A percentile compares a stretch with the other conserved stretches of the same genome.
These are phyloP conservation scores for Trachymyrmex cornetzi DNA, from an alignment of 1,140 invertebrate species.

Conservation along the genomic window DNA sequence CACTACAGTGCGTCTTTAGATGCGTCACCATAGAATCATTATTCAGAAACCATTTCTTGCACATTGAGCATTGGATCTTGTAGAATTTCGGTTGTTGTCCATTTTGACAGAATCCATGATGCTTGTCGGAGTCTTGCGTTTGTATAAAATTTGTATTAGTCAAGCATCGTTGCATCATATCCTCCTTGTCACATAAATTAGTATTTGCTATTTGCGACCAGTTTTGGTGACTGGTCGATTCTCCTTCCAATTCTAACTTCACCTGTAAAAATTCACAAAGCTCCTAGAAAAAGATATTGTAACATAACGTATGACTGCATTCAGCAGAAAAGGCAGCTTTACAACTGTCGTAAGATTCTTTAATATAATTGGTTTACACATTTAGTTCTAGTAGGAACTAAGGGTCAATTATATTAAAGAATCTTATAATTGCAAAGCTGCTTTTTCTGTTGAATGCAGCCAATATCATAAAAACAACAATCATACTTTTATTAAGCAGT, in stretches of 20 bases:
- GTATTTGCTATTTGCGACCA: constrained; percentile 81
- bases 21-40: constrained; percentile 85
- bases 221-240: constrained; percentile 80
- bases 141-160: constrained; percentile 74
- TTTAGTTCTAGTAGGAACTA: too few relatives aligned
- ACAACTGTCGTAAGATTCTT: too few relatives aligned
- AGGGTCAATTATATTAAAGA: too few relatives aligned
- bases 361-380: too few relatives aligned
- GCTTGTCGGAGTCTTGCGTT: constrained; percentile 74
- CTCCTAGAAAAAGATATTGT: neutral
- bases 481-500: neutral
- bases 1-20: constrained; percentile 81
- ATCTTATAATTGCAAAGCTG: too few relatives aligned
- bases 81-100: constrained; percentile 83
- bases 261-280: constrained; percentile 76
- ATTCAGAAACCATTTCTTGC: constrained; percentile 86
- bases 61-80: constrained; percentile 85
- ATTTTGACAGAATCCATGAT: constrained; percentile 67
- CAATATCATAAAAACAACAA: neutral
- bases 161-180: constrained; percentile 79
- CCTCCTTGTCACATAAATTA: constrained; percentile 81
- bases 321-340: too few relatives aligned
- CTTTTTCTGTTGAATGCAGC: too few relatives aligned
- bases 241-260: constrained; percentile 84
- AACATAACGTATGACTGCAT: neutral